Base-by-base conservation (phyloP, 2,113 vertebrate genomes). In the Phoxinus phoxinus region DNA sequence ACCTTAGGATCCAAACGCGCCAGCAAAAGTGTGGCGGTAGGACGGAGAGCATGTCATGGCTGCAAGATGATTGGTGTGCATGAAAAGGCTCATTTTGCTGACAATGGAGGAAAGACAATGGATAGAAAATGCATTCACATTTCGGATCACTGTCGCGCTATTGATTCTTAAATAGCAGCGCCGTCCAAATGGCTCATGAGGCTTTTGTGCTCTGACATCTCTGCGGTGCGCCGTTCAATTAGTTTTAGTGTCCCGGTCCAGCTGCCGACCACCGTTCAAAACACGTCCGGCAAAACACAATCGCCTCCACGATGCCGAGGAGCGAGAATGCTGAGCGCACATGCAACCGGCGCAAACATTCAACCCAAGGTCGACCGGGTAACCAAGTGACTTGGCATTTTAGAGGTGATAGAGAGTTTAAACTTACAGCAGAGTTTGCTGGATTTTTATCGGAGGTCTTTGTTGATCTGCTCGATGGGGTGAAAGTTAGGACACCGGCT, bases 101-200 rank as follows among this genome's bases (percentile, higher is more conserved):
- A 94, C 90, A 91, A 86, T 89, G 5, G 90, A 89, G 88, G 90
- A 92, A 93, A 93, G 89, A 92, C 86, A 91, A 90, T 84, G 78
- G 91, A 90, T 85, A 85, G 81, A 80, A 69, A 86, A 89, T 73
- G 77, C 65, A 82, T 87, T 86, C 87, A 83, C 88, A 91, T 83
- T 86, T 84, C 85, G 51, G 63, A 85, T 89, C 86, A 86, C 91
- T 76, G 86, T 67, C 35, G 80, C 87, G 91, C 92, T 94, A 93
- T 93, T 94, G 94, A 94, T 93, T 93, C 89, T 90, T 92, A 94
- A 92, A 93, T 92, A 92, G 93, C 92, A 92, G 87, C 82, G 59
- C 90, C 58, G 92, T 92, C 90, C 91, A 90, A 89, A 91, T 91
- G 89, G 90, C 90, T 91, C 85, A 81, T 73, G 59, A 88, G 88